Evolutionary conservation across 2,888 invertebrate species (phyloP).

Genomic region (Scaptodrosophila latifasciaeformis): DNA sequence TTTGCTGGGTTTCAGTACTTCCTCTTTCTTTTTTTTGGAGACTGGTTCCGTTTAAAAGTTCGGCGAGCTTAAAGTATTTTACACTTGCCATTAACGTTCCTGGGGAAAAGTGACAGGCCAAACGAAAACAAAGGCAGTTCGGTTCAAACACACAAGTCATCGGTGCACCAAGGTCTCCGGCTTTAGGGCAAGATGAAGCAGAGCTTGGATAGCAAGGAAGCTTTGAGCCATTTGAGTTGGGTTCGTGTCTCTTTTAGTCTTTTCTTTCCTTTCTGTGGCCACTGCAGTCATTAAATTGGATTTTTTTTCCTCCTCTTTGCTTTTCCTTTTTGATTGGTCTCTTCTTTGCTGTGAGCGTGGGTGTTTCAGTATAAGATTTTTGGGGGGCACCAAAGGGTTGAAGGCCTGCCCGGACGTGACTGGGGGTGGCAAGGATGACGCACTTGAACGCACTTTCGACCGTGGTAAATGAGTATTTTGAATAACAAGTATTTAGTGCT

Average conservation of each 20-base stretch:
- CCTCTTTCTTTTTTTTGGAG: constrained; percentile 9
- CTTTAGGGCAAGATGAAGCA: too few species aligned
- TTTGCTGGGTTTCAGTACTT: too few species aligned
- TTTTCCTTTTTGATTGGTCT: constrained; percentile 6
- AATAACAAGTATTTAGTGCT: constrained; percentile 42
- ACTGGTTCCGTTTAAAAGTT: constrained; percentile 22
- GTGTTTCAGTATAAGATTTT: too few species aligned
- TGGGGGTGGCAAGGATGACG: constrained; percentile 23
- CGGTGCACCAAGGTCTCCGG: constrained; percentile 25
- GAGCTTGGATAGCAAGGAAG: neutral
- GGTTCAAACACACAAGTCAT: constrained; percentile 58
- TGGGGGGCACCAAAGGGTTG: too few species aligned
- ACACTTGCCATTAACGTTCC: constrained; percentile 68
- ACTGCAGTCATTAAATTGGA: constrained; percentile 67
- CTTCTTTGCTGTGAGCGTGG: neutral
- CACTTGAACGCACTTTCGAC: constrained; percentile 35
- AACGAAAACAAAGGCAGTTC: constrained; percentile 65
- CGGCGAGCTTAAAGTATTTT: constrained; percentile 64
- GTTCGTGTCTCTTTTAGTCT: constrained; percentile 21
- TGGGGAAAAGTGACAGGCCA: constrained; percentile 64
- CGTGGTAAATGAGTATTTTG: constrained; percentile 40
- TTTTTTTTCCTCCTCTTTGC: constrained; percentile 44
- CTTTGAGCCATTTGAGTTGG: constrained; percentile 45
- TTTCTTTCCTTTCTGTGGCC: constrained; percentile 15
- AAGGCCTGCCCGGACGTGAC: too few species aligned